Evolutionary conservation across 2,888 invertebrate genomes (phyloP), one percentile per base, ranked within the genome.

Genomic region (Ypsolopha sequella): DNA sequence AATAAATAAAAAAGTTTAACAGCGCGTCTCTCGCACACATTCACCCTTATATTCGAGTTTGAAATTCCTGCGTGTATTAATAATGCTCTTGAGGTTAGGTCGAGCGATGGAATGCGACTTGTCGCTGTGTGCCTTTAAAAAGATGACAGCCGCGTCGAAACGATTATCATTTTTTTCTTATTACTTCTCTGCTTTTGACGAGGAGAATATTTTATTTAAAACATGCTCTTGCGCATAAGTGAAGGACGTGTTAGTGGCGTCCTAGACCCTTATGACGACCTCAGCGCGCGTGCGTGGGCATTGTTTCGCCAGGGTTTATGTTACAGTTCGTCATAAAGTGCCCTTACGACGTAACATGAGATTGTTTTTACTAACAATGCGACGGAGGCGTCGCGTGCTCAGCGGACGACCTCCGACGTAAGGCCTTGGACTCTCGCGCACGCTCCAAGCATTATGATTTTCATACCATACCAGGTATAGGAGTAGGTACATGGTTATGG

Each of bases 401-500:
- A 58, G 58, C 54, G 66, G 66, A 71, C 78, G 82, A 79, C 81
- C 80, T 81, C 78, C 67, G 70, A 24, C 63, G 61, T 62, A 68
- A 70, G 78, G 74, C 80, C 81, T 80, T 80, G 82, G 67, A n/a
- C 39, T n/a, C 39, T 2, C 39, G 39, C 39, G 39, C 24, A 24
- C 24, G 24, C 24, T 24, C 24, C 24, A 24, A 24, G 24, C 24
- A 24, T 24, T 24, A 24, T 24, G 24, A 24, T 24, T 24, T 24
- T 24, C 24, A 24, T 24, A 24, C 24, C 24, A 24, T 24, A 24
- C 24, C 24, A 24, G 24, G 24, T 24, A 24, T 24, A 24, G 2
- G 24, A 24, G 24, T n/a, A n/a, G n/a, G n/a, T 24, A 24, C 24
- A 24, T 24, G 24, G 24, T 24, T 24, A 24, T 24, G 24, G 24